Evolutionary conservation across 2,797 vertebrate species (phyloP).

Genomic region (Eupleurogrammus muticus): DNA sequence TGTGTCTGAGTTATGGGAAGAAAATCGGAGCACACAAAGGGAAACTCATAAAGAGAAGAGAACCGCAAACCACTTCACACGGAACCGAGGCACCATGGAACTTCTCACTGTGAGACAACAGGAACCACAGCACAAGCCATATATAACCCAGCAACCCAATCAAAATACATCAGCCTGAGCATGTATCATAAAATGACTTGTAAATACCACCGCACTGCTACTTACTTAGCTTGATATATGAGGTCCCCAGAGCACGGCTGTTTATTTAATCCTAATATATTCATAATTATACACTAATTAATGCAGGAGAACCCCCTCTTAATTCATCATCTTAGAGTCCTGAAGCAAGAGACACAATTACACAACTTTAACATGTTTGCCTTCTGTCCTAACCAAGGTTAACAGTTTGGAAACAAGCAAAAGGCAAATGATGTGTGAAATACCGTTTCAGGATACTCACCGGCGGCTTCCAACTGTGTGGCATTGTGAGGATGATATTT

Average conservation of each 20-base stretch:
- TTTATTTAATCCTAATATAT: constrained; percentile 84
- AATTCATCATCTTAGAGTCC: constrained; percentile 80
- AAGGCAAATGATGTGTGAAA: constrained; percentile 75
- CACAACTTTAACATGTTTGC: constrained; percentile 80
- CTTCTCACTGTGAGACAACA: constrained; percentile 25
- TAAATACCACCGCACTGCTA: constrained; percentile 66
- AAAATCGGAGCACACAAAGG: constrained; percentile 38
- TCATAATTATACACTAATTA: constrained; percentile 84
- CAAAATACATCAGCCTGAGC: constrained; percentile 52
- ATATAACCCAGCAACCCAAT: constrained; percentile 37
- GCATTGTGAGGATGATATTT: constrained; percentile 36
- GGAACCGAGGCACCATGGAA: constrained; percentile 6
- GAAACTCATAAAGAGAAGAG: constrained; percentile 18
- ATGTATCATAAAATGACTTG: constrained; percentile 58
- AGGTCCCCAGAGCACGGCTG: constrained; percentile 74
- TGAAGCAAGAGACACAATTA: constrained; percentile 79
- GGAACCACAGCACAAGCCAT: constrained; percentile 19
- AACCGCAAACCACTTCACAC: constrained; percentile 1
- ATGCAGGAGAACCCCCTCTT: constrained; percentile 76
- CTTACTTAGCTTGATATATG: constrained; percentile 71
- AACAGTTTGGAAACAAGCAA: constrained; percentile 71
- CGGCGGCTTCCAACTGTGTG: constrained; percentile 65
- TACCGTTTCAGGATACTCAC: constrained; percentile 45
- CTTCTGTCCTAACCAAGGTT: constrained; percentile 75
- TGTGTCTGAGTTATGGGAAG: constrained; percentile 22